These are phyloP conservation scores for Echinometra lucunter DNA, from an alignment of 53 echinoderm and acorn worm genomes.

Conservation along the genomic window DNA sequence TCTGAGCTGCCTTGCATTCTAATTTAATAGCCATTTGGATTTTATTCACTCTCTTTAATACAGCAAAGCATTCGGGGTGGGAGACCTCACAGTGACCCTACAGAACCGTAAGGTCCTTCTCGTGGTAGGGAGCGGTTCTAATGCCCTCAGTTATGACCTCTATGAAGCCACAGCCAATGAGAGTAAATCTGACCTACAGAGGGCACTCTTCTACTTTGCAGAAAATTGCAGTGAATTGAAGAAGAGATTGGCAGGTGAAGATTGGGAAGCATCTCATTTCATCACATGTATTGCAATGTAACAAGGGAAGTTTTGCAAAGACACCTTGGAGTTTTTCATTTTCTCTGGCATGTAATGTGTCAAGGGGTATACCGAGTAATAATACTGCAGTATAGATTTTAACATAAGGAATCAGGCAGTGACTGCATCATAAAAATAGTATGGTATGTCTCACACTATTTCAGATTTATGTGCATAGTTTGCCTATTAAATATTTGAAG, in stretches of 20 bases:
- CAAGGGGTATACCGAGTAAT: too few species aligned
- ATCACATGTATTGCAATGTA: neutral
- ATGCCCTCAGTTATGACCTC: conserved; percentile 82
- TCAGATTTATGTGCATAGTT: too few species aligned
- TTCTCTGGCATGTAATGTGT: too few species aligned
- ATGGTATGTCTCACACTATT: too few species aligned
- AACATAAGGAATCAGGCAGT: too few species aligned
- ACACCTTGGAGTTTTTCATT: too few species aligned
- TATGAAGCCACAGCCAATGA: conserved; percentile 86
- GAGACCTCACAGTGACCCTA: conserved; percentile 73
- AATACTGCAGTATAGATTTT: too few species aligned
- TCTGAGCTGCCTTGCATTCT: neutral
- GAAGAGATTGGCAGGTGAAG: conserved; percentile 76
- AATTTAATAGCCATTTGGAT: neutral
- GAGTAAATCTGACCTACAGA: conserved; percentile 83
- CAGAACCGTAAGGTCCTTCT: conserved; percentile 72
- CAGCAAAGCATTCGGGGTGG: conserved; percentile 80
- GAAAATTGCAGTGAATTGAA: conserved; percentile 72
- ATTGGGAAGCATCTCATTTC: neutral
- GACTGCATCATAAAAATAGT: too few species aligned
- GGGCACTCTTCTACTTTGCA: conserved; percentile 79
- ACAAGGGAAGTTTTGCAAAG: neutral
- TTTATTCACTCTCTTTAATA: neutral
- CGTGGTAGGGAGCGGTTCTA: conserved; percentile 77
- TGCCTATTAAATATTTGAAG: too few species aligned